Evolutionary conservation across 2,797 vertebrate species (phyloP).

Genomic region (Phoebastria nigripes): DNA sequence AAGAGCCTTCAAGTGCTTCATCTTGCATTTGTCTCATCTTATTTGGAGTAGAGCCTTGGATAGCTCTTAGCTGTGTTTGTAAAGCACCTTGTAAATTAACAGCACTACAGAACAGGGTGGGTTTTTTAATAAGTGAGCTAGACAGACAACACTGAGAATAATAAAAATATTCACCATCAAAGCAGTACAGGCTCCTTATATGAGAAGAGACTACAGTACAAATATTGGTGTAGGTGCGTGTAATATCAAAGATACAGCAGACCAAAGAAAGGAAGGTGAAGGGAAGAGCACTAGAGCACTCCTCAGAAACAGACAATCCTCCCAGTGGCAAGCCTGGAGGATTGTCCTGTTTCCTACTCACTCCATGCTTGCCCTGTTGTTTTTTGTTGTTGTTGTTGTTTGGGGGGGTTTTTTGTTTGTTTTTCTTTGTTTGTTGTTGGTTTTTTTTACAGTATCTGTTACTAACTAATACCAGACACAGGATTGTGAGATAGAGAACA

Average conservation of each 20-base stretch:
- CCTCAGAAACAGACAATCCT: neutral
- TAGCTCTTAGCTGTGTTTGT: constrained; percentile 48
- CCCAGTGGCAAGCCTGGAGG: neutral
- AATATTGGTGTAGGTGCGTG: neutral
- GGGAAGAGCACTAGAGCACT: neutral
- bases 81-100: constrained; percentile 58
- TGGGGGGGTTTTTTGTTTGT: too few relatives aligned
- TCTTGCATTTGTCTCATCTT: constrained; percentile 9
- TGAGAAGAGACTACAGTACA: neutral
- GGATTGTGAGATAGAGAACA: neutral
- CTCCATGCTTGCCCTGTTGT: neutral
- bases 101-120: neutral
- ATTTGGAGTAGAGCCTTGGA: neutral
- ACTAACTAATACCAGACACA: neutral
- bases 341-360: neutral
- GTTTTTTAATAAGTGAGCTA: neutral
- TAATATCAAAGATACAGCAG: neutral
- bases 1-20: constrained; percentile 14
- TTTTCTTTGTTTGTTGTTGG: neutral
- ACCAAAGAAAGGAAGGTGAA: neutral
- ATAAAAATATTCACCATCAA: constrained; percentile 32
- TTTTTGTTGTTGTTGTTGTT: too few relatives aligned
- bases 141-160: constrained; percentile 12
- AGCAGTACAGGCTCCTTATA: neutral
- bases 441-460: neutral